These are phyloP conservation scores for Rhinatrema bivittatum DNA, from an alignment of 2,797 vertebrate species.

Conservation along the genomic window DNA sequence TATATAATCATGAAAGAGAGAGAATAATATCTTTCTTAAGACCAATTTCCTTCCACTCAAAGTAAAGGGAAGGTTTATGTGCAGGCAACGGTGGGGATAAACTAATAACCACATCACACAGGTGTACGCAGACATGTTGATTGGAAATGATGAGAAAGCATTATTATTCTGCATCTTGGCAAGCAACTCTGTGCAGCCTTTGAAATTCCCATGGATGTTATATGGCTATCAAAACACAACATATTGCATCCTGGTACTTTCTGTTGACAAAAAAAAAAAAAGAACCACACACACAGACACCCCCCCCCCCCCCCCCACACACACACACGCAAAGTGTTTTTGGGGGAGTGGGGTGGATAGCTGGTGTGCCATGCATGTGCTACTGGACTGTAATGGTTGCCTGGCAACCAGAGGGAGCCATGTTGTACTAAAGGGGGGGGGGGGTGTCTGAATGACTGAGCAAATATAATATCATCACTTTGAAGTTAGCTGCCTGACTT, in stretches of 20 bases:
- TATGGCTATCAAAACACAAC: slow-evolving; percentile 25
- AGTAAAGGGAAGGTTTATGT: background rate
- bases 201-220: slow-evolving; percentile 40
- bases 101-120: slow-evolving; percentile 14
- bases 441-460: background rate
- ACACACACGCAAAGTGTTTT: too few species aligned
- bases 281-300: too few species aligned
- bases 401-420: slow-evolving; percentile 41
- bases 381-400: slow-evolving; percentile 41
- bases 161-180: slow-evolving; percentile 35
- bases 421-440: slow-evolving; percentile 33
- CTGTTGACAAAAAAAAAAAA: slow-evolving; percentile 35
- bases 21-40: slow-evolving; percentile 20
- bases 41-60: background rate
- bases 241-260: slow-evolving; percentile 29
- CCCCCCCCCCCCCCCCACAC: too few species aligned
- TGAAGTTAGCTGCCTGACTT: too few species aligned
- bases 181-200: slow-evolving; percentile 32
- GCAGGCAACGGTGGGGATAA: slow-evolving; percentile 24
- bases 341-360: slow-evolving; percentile 39
- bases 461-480: too few species aligned
- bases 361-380: slow-evolving; percentile 41
- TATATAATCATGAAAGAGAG: background rate
- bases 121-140: slow-evolving; percentile 17
- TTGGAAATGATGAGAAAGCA: slow-evolving; percentile 43